Conservation (phyloP, 2,113 vertebrate species). For the Hyperopisus bebe region DNA sequence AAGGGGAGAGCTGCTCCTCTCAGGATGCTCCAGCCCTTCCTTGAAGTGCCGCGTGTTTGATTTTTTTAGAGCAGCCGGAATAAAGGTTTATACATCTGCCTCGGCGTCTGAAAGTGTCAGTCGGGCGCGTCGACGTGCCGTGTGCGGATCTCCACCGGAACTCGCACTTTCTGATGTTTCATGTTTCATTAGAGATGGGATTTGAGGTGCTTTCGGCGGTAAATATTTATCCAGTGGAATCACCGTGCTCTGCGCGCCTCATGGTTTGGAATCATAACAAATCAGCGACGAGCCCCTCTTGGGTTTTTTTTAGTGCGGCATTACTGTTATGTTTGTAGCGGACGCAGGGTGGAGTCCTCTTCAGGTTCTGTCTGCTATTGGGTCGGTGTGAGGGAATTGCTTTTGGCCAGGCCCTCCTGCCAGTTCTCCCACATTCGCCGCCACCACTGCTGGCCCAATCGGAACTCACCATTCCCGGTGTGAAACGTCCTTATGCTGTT, state of each 20-base stretch:
- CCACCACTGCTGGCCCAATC: slow-evolving; percentile 26
- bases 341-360: background rate
- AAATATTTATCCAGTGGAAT: slow-evolving; percentile 4
- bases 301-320: background rate
- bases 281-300: background rate
- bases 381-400: background rate
- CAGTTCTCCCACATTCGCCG: slow-evolving; percentile 28
- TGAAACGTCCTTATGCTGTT: slow-evolving; percentile 43
- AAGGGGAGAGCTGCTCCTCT: slow-evolving; percentile 30
- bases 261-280: background rate
- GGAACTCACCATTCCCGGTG: slow-evolving; percentile 27
- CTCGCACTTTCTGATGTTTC: slow-evolving; percentile 22
- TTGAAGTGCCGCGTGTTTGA: slow-evolving; percentile 43
- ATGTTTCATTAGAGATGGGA: background rate
- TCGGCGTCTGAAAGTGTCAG: slow-evolving; percentile 43
- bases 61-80: slow-evolving; percentile 20
- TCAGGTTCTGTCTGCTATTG: background rate
- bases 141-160: slow-evolving; percentile 28
- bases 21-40: slow-evolving; percentile 29
- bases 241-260: background rate
- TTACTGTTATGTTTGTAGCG: background rate
- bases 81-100: slow-evolving; percentile 29
- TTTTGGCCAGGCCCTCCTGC: slow-evolving; percentile 7
- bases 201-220: background rate
- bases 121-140: slow-evolving; percentile 39